Percentiles rank a stretch among this genome's conserved stretches.
phyloP scores from a whole-genome alignment of 2,113 vertebrate species.

The Thamnophis sirtalis region DNA sequence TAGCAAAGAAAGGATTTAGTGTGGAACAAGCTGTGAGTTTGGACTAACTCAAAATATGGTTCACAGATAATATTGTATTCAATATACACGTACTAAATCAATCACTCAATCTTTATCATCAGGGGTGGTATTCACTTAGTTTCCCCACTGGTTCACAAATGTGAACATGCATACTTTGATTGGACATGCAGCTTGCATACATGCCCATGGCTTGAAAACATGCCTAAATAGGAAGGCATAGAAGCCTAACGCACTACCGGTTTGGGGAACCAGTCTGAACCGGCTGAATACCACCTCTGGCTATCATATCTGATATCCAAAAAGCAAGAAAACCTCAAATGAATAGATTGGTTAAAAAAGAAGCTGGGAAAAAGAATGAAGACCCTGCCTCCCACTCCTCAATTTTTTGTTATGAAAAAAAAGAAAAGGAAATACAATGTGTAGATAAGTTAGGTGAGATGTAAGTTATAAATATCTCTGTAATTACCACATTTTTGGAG shows the following conservation, averaged over 20 bases:
- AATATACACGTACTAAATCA: not conserved
- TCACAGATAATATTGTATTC: not conserved
- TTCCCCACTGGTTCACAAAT: no score
- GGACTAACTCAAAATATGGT: not conserved
- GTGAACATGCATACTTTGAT: no score
- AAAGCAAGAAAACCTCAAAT: not conserved
- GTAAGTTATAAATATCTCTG: not conserved
- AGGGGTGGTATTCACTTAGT: no score
- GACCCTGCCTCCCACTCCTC: fast-evolving
- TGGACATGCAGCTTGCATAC: no score
- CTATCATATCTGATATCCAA: not conserved
- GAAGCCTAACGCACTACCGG: no score
- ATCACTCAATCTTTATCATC: not conserved
- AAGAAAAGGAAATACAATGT: not conserved
- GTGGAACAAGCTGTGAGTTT: not conserved
- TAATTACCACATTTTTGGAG: no score
- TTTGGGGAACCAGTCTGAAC: no score
- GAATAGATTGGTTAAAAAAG: not conserved
- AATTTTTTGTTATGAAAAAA: not conserved
- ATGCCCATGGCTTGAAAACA: no score
- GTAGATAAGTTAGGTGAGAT: not conserved
- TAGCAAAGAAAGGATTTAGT: not conserved
- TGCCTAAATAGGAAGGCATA: no score
- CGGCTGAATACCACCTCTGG: no score
- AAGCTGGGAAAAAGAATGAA: not conserved